phyloP scores from a whole-genome alignment of 2,113 vertebrate genomes.

The Gymnogyps californianus region DNA sequence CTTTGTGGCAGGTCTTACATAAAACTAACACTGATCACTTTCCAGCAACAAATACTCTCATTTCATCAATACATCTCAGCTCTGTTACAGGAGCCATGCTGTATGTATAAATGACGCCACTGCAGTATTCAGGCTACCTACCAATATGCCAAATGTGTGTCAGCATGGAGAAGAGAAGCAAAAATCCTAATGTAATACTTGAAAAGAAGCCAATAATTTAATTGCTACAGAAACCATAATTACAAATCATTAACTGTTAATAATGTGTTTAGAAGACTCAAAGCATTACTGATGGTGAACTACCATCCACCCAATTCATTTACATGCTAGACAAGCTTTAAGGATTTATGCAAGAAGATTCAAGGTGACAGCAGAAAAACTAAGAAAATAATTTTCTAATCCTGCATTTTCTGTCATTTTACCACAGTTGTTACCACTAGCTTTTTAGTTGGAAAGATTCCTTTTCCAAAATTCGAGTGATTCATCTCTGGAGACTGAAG shows the following conservation, averaged over 20 bases:
- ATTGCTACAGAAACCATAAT: constrained; percentile 61
- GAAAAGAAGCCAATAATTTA: constrained; percentile 35
- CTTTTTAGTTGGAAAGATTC: background rate
- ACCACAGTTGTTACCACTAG: background rate
- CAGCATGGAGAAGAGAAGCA: background rate
- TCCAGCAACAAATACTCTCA: background rate
- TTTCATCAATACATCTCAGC: background rate
- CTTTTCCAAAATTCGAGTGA: background rate
- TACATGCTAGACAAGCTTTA: constrained; percentile 32
- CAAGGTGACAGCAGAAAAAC: constrained; percentile 54
- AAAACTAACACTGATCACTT: background rate
- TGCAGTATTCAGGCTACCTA: background rate
- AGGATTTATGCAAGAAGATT: constrained; percentile 57
- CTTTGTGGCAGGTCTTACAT: background rate
- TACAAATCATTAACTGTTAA: constrained; percentile 51
- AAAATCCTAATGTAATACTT: background rate
- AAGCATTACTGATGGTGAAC: constrained; percentile 27
- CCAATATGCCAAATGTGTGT: background rate
- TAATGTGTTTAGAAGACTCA: constrained; percentile 19
- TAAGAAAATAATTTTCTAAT: background rate
- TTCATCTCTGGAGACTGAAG: background rate
- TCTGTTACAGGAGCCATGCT: background rate
- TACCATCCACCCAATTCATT: constrained; percentile 48
- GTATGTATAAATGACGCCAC: background rate
- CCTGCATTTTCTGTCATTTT: background rate